Conservation (phyloP, 1,140 invertebrate species). For the Luehdorfia chinensis region DNA sequence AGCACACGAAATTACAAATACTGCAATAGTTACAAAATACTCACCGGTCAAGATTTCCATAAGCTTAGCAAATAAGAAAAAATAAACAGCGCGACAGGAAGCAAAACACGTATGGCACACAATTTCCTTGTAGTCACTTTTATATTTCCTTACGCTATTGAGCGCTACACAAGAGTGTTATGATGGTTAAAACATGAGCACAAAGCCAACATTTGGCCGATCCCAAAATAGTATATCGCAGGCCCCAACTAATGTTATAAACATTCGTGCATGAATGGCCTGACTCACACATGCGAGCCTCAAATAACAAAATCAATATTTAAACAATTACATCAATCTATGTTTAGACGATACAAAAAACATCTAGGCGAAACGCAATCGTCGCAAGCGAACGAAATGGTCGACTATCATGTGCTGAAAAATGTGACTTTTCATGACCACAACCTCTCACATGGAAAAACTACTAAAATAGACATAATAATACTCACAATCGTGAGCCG, state of each 20-base stretch:
- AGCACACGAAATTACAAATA: constrained; percentile 15
- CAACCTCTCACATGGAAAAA: constrained; percentile 45
- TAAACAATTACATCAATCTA: constrained; percentile 51
- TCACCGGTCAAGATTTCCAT: constrained; percentile 25
- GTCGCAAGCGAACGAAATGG: constrained; percentile 36
- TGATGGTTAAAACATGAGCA: constrained; percentile 44
- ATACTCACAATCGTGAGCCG: constrained; percentile 39
- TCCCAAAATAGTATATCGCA: constrained; percentile 54
- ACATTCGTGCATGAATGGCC: constrained; percentile 37
- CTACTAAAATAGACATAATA: constrained; percentile 42
- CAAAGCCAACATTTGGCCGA: constrained; percentile 55
- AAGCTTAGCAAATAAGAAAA: constrained; percentile 17
- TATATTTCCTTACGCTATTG: constrained; percentile 19
- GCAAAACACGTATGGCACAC: constrained; percentile 4
- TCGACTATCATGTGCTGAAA: constrained; percentile 56
- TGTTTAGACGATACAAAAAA: constrained; percentile 27
- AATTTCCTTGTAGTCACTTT: constrained; percentile 20
- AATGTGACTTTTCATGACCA: constrained; percentile 60
- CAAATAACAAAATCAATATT: constrained; percentile 65
- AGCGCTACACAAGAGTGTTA: constrained; percentile 27
- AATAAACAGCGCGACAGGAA: constrained; percentile 20
- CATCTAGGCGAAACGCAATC: constrained; percentile 25
- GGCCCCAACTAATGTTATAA: constrained; percentile 58
- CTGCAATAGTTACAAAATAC: constrained; percentile 20
- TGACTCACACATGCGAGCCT: constrained; percentile 43